Evolutionary conservation across 1,140 invertebrate species (phyloP), one percentile per base, ranked within the genome.

Genomic region (Liolophura sinensis): DNA sequence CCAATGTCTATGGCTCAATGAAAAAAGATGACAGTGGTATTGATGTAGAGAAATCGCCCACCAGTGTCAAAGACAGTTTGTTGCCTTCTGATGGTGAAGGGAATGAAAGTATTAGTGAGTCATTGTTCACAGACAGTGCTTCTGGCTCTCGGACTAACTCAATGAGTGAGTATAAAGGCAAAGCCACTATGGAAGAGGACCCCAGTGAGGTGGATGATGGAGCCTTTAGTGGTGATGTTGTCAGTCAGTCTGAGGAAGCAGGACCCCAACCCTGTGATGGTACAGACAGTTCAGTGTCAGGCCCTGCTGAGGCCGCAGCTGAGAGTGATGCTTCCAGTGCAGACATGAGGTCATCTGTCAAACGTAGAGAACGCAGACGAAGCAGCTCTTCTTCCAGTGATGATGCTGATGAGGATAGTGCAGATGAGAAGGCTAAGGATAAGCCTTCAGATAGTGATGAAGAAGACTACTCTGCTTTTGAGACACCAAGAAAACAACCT

Each of bases 401-500:
- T 40, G 31, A 40, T 40, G 31, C 31, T 40, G 31, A 40, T 40
- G 31, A 40, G 31, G 31, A 40, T 40, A 40, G 31, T 40, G 31
- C 31, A 40, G 31, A 40, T 40, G 9, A 9, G 3, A 40, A 40
- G 31, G 9, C 31, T 40, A 40, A 40, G 9, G 31, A 40, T 54
- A 48, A 64, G 55, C 65, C 64, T 55, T 56, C 55, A 18, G 61
- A 62, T 62, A 49, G 50, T 56, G 60, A 67, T 14, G 65, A 62
- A 56, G 62, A 71, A 15, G 62, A 65, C 22, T 40, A 61, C 50
- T 24, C 80, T 16, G 85, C 86, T 59, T 80, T 79, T 54, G 87
- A 87, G 18, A 75, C 81, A 90, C 90, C 76, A 47, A 74, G 84
- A 54, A 88, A 86, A 78, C 22, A 40, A 24, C 90, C 90, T 1